Evolutionary conservation across 1,140 invertebrate species (phyloP).

Genomic region (Saccostrea glomerata): DNA sequence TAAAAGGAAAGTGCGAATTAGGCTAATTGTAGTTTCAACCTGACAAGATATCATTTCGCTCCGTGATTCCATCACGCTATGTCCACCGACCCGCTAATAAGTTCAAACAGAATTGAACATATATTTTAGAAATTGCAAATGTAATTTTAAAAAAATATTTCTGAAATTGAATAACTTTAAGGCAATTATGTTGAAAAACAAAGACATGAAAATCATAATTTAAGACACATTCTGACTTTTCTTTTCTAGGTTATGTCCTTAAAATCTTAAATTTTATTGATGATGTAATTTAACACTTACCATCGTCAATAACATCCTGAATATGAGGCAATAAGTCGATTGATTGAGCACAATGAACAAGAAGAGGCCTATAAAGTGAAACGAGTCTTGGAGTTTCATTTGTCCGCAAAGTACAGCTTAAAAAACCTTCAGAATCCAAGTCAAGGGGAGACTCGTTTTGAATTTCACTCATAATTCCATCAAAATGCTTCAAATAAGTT

Average conservation of each 20-base stretch:
- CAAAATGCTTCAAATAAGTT: too few species aligned
- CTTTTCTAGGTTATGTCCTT: not conserved
- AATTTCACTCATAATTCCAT: too few species aligned
- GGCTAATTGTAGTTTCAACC: too few species aligned
- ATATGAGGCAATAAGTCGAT: not conserved
- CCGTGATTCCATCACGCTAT: too few species aligned
- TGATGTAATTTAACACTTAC: not conserved
- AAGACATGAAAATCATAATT: too few species aligned
- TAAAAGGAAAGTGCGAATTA: too few species aligned
- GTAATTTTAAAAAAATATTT: not conserved
- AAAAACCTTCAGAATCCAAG: not conserved
- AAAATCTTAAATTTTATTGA: too few species aligned
- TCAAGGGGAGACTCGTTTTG: not conserved
- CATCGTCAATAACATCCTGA: not conserved
- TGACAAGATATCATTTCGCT: too few species aligned
- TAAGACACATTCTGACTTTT: not conserved
- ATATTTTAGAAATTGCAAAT: not conserved
- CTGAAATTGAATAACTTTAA: not conserved
- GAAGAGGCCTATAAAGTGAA: not conserved
- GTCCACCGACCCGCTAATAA: too few species aligned
- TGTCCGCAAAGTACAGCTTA: not conserved
- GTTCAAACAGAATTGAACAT: too few species aligned
- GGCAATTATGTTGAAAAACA: not conserved
- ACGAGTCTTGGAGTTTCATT: not conserved
- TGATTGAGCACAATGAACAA: not conserved